A percentile compares a stretch with the other conserved stretches of the same genome.
Conservation (phyloP, 2,888 invertebrate species). For the Aphidoletes aphidimyza region DNA sequence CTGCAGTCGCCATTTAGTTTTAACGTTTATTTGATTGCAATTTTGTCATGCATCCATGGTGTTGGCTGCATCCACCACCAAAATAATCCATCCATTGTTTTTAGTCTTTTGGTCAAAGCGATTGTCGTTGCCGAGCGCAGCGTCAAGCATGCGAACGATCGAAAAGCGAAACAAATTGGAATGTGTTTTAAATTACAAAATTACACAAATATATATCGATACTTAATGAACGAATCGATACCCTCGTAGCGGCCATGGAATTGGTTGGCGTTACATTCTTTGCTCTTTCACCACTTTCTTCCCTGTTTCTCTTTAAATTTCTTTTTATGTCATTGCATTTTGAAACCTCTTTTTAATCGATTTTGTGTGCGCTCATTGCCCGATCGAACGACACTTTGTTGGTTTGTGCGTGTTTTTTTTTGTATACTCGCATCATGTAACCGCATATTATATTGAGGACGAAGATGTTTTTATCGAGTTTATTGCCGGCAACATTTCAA, state of each 20-base stretch:
- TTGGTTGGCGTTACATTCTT: not conserved
- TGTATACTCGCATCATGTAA: not conserved
- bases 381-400: too few relatives aligned
- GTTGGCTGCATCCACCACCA: conserved; percentile 28
- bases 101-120: not conserved
- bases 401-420: not conserved
- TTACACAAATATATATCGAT: conserved; percentile 24
- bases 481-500: not conserved
- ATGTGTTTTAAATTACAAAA: conserved; percentile 36
- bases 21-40: conserved; percentile 2
- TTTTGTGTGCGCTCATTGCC: not conserved
- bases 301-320: not conserved
- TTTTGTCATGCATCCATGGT: too few relatives aligned
- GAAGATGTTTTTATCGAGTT: not conserved
- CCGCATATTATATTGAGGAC: conserved; percentile 17
- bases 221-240: conserved; percentile 1
- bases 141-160: not conserved
- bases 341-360: not conserved
- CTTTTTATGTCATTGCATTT: not conserved
- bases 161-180: conserved; percentile 24
- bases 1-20: too few relatives aligned
- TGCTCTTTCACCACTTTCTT: not conserved
- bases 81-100: not conserved
- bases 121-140: not conserved
- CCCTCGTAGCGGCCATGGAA: not conserved